phyloP scores from a whole-genome alignment of 2,113 vertebrate species.

The Callorhinus ursinus region DNA sequence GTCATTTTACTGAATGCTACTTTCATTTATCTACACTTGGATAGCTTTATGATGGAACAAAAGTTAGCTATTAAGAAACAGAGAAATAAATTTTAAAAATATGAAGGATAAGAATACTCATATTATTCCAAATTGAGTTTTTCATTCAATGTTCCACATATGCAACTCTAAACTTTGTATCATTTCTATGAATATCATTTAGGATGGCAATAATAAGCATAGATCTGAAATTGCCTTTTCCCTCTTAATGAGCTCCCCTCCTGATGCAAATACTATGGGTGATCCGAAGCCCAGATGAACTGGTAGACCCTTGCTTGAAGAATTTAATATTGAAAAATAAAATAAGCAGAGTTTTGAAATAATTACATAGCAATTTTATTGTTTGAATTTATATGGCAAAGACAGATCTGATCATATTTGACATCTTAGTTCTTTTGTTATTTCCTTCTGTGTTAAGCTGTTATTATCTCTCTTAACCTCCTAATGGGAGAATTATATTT shows the following conservation, averaged over 20 bases:
- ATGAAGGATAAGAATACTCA: background rate
- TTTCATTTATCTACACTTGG: background rate
- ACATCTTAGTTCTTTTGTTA: conserved; percentile 72
- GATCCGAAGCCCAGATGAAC: conserved; percentile 21
- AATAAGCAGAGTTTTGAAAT: conserved; percentile 57
- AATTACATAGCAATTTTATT: conserved; percentile 55
- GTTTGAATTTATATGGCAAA: conserved; percentile 57
- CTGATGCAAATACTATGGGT: conserved; percentile 1
- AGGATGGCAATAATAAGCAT: background rate
- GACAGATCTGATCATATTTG: conserved; percentile 61
- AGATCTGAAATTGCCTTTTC: conserved; percentile 3
- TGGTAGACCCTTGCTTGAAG: background rate
- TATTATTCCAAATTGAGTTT: background rate
- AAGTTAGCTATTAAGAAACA: conserved; percentile 33
- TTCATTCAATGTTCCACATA: background rate
- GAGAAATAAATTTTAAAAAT: conserved; percentile 26
- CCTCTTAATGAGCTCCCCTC: background rate
- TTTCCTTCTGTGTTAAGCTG: conserved; percentile 55
- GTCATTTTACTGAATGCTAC: background rate
- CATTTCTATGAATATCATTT: background rate
- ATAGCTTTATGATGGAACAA: background rate
- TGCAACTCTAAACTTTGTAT: background rate
- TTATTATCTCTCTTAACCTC: conserved; percentile 73
- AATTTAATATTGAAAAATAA: conserved; percentile 56
- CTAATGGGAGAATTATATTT: conserved; percentile 70